phyloP scores from a whole-genome alignment of 2,797 vertebrate genomes.

The Threskiornis aethiopicus region DNA sequence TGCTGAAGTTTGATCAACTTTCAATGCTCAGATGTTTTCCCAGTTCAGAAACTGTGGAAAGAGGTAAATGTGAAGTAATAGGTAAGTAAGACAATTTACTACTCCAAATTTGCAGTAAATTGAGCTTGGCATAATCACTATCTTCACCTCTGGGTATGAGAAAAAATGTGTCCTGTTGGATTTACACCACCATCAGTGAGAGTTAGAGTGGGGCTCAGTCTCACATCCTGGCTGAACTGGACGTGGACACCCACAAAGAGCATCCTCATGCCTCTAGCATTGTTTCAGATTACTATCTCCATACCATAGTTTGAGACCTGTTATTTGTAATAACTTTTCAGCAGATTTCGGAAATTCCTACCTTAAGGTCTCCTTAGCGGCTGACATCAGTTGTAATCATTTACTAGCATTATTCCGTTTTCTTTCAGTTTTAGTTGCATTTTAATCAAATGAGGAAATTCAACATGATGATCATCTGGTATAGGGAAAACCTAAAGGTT shows the following conservation, averaged over 20 bases:
- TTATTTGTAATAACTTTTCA: background rate
- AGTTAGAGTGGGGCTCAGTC: background rate
- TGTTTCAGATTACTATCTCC: background rate
- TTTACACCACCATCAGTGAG: background rate
- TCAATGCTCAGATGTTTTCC: background rate
- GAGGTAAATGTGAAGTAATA: background rate
- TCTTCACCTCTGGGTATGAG: background rate
- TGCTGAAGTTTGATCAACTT: background rate
- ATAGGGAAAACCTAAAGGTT: background rate
- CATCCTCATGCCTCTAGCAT: background rate
- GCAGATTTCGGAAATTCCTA: background rate
- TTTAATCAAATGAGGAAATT: background rate
- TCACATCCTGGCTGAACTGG: background rate
- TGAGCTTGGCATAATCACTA: background rate
- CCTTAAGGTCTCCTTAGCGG: background rate
- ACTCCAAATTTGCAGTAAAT: background rate
- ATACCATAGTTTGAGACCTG: background rate
- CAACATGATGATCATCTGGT: no score
- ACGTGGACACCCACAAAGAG: background rate
- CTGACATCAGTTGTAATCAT: background rate
- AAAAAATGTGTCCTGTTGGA: background rate
- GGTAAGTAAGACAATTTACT: background rate
- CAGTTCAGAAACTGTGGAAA: background rate
- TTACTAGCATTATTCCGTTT: background rate
- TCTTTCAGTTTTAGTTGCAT: background rate